Evolutionary conservation across 2,888 invertebrate species (phyloP), one percentile per base, ranked within the genome.

Genomic region (Drosophila niveifrons): DNA sequence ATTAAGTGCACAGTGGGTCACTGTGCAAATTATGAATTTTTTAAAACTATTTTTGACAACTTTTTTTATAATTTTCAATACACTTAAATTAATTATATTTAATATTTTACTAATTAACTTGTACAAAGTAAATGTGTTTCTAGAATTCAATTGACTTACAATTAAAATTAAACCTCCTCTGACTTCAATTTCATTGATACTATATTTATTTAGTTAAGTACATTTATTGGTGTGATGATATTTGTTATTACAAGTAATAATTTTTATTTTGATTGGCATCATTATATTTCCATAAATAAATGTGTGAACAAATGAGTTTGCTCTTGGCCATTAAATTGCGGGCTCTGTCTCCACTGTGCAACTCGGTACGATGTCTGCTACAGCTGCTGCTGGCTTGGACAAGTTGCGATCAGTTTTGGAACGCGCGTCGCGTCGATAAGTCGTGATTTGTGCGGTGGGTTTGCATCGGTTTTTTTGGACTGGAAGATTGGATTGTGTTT

Each of bases 321-420:
- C 4, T 4, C 23, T 18, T 31, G n/a, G 2, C 6, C 3, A 11
- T 6, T 2, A 3, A 46, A 34, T 46, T 31, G n/a, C 11, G 2
- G 1, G 8, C 46, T 13, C 13, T 47, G 2, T 17, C 13, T 47
- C 68, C 78, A 77, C 72, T 64, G 75, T 77, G 63, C 78, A 13
- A 0, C 13, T 31, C 56, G n/a, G 11, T n/a, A 46, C 63, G 44
- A 56, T 51, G 55, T 46, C 66, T 56, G 61, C 39, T 55, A 31
- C 39, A 63, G 50, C 15, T 43, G 34, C 9, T 46, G 63, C 34
- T 56, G 51, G 62, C 31, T 59, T 39, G 63, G 39, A 72, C 70
- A 82, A 77, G 66, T 77, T 61, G 67, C 86, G 86, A 83, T 85
- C 85, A 85, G 75, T 85, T 75, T 63, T 50, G 48, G 48, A 74